Base-by-base conservation (phyloP, 2,888 invertebrate species). In the Boloria euphrosyne region DNA sequence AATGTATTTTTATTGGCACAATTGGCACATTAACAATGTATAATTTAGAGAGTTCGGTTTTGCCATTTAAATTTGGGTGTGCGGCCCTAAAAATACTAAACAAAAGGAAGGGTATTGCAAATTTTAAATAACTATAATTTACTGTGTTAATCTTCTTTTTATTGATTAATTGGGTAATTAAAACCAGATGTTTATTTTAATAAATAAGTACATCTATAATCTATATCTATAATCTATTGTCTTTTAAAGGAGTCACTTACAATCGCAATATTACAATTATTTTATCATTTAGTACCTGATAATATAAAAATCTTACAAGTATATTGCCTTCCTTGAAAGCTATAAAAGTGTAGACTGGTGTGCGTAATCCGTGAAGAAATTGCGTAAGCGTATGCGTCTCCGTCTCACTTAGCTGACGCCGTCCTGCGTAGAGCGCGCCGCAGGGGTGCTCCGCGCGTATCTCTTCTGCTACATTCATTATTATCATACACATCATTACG, bases 271-370 rank as follows among this genome's bases (percentile, higher is more conserved):
- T 22, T 22, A 51, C 1, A 14, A 13, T n/a, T 5, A 38, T 53
- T 16, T 7, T 53, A 38, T 10, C 7, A 16, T 31, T 16, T 10
- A 54, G 6, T 16, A 43, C 4, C 6, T n/a, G 10, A 38, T 38
- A 7, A 38, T 38, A 38, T 13, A 59, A 10, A n/a, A 50, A 16
- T 17, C 85, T 80, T 65, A 91, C 91, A 63, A 91, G 80, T 18
- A 89, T 81, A 50, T 87, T 85, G 22, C 91, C 90, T 70, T 92
- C 92, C 74, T 92, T 92, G 66, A 89, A 87, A 3, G 90, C 89
- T 13, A 92, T 82, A 70, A 92, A 90, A 13, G 83, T 81, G 69
- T 72, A 79, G 0, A 89, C 73, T 0, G 80, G 80, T 1, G 76
- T 73, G 2, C 71, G 76, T 58, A 83, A 81, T 14, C 79, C 75